Evolutionary conservation across 1,140 invertebrate genomes (phyloP).

Genomic region (Drosophila ohnishii): DNA sequence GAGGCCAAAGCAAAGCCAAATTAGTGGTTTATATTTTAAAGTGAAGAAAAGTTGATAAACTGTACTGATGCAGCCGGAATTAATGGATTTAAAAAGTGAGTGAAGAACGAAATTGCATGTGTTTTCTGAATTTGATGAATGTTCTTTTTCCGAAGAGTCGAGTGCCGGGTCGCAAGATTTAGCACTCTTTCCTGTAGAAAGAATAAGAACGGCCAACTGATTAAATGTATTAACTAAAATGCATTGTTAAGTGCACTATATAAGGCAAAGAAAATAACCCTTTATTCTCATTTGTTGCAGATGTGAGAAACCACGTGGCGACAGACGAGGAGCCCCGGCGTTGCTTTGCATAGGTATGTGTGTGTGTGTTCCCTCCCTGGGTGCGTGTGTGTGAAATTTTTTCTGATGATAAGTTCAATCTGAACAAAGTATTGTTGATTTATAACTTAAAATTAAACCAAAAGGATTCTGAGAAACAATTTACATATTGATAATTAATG

Average conservation of each 20-base stretch:
- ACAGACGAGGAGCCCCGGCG: constrained; percentile 7
- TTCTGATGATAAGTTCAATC: constrained; percentile 78
- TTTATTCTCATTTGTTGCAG: constrained; percentile 8
- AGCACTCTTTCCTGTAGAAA: constrained; percentile 68
- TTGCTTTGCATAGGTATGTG: constrained; percentile 24
- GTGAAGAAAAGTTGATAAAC: constrained; percentile 15
- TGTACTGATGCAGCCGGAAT: background rate
- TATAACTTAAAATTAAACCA: constrained; percentile 77
- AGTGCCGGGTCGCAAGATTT: constrained; percentile 33
- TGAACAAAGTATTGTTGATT: constrained; percentile 76
- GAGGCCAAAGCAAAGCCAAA: background rate
- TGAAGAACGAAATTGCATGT: background rate
- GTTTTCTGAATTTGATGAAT: constrained; percentile 53
- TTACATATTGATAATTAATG: background rate
- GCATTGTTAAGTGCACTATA: background rate
- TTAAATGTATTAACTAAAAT: constrained; percentile 2
- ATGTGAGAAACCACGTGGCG: constrained; percentile 51
- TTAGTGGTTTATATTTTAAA: background rate
- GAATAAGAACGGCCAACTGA: constrained; percentile 82
- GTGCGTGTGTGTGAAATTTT: background rate
- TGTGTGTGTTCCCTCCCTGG: background rate
- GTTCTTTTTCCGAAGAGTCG: constrained; percentile 78
- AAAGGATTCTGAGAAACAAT: constrained; percentile 73
- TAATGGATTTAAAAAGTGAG: constrained; percentile 34
- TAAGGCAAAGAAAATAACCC: constrained; percentile 4